Evolutionary conservation across 2,888 invertebrate genomes (phyloP).

Genomic region (Slavum lentiscoides): DNA sequence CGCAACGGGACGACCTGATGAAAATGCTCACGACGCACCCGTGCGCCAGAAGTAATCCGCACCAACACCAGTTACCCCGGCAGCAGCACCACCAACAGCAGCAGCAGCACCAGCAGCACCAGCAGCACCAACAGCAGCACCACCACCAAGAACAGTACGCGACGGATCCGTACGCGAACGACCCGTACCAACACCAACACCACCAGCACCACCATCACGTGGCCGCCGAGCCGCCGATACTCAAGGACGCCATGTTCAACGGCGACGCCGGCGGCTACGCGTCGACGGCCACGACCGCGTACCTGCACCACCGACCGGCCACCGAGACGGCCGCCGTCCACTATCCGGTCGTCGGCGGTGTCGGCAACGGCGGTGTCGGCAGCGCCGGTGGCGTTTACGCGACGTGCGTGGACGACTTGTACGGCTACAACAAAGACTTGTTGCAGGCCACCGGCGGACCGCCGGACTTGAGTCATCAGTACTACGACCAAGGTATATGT

Average conservation of each 20-base stretch:
- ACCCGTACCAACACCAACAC: not conserved
- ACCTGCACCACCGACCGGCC: conserved; percentile 3
- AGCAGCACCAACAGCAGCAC: not conserved
- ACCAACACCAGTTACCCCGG: not conserved
- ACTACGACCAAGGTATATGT: conserved; percentile 48
- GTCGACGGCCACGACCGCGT: not conserved
- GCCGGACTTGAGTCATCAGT: conserved; percentile 40
- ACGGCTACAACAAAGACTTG: conserved; percentile 37
- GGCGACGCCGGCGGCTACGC: not conserved
- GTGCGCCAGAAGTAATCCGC: conserved; percentile 66
- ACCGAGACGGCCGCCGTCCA: conserved; percentile 9
- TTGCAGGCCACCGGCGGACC: conserved; percentile 22
- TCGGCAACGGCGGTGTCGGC: not conserved
- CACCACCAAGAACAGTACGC: not conserved
- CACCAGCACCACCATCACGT: not conserved
- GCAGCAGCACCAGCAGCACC: not conserved
- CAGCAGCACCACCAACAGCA: not conserved
- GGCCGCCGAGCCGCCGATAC: conserved; percentile 32
- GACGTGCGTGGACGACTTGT: conserved; percentile 40
- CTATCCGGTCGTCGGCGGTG: not conserved
- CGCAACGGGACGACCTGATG: conserved; percentile 74
- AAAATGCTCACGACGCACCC: conserved; percentile 79
- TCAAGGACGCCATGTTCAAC: conserved; percentile 45
- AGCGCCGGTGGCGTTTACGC: not conserved
- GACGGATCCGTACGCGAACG: not conserved